Base-by-base conservation (phyloP, 2,888 invertebrate genomes). In the Schizotus pectinicornis region DNA sequence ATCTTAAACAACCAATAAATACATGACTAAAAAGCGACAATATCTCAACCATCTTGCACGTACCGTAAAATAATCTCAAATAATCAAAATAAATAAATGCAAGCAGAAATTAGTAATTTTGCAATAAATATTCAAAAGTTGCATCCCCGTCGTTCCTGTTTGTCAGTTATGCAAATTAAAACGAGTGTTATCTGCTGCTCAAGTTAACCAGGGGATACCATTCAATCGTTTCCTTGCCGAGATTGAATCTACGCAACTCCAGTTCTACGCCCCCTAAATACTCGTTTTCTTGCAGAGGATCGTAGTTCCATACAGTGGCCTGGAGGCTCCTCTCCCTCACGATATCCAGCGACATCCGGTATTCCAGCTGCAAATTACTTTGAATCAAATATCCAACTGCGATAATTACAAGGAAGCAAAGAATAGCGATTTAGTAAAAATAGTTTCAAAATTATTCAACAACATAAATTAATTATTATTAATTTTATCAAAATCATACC, bases 231-330 rank as follows among this genome's bases (percentile, higher is more conserved):
- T 96, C 95, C 65, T 86, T 86, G 1, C 86, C 84, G 60, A 95
- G 81, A 71, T 92, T 88, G 61, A 93, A 79, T 34, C 89, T 84
- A 57, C 83, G 82, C 8, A 98, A 82, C 1, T 89, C 88, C 67
- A 97, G 85, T 66, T 91, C 88, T 54, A 94, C 90, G n/a, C 95
- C 95, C 22, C 98, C 98, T 7, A 97, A 83, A 77, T 96, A 93
- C 80, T 94, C 93, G 80, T 97, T 97, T 79, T 96, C 96, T 77
- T 95, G 95, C 37, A 97, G 80, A 0, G 93, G 88, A 77, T 96
- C 96, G 79, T 95, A 93, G 77, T 94, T 91, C 97, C 96, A 97
- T 7, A 97, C 91, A 0, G 96, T 94, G 0, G 95, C 95, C 78
- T 95, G 94, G n/a, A 98, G 81, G 7, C 85, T 86, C 43, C 93